A percentile compares a stretch with the other conserved stretches of the same genome.
These are phyloP conservation scores for Okamejei kenojei DNA, from an alignment of 2,797 vertebrate species.

Conservation along the genomic window DNA sequence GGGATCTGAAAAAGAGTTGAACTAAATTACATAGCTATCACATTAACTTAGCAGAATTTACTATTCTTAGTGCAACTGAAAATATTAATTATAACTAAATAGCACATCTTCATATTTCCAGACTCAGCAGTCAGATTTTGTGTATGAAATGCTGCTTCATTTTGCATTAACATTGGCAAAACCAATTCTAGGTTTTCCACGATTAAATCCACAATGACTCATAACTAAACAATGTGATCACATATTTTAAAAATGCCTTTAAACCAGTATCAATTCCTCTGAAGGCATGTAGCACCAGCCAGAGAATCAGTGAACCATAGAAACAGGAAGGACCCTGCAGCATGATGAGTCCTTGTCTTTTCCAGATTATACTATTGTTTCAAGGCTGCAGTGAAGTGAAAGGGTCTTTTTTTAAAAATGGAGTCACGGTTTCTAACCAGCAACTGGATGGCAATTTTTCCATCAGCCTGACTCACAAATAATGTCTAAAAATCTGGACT, in stretches of 20 bases:
- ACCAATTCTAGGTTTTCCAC: background rate
- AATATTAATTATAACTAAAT: background rate
- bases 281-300: background rate
- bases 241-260: background rate
- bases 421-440: background rate
- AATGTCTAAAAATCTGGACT: background rate
- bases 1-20: constrained; percentile 59
- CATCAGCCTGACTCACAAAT: background rate
- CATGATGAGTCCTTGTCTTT: background rate
- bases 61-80: background rate
- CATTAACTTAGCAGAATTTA: background rate
- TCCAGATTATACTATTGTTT: background rate
- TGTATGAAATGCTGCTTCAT: background rate
- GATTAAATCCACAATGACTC: background rate
- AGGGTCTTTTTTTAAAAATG: background rate
- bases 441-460: background rate
- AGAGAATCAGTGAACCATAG: background rate
- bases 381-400: background rate
- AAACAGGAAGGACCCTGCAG: background rate
- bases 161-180: background rate
- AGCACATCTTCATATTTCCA: background rate
- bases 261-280: background rate
- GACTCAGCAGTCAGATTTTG: background rate
- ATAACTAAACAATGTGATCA: background rate
- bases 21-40: background rate